Base-by-base conservation (phyloP, 2,888 invertebrate genomes). In the Dione vanillae region DNA sequence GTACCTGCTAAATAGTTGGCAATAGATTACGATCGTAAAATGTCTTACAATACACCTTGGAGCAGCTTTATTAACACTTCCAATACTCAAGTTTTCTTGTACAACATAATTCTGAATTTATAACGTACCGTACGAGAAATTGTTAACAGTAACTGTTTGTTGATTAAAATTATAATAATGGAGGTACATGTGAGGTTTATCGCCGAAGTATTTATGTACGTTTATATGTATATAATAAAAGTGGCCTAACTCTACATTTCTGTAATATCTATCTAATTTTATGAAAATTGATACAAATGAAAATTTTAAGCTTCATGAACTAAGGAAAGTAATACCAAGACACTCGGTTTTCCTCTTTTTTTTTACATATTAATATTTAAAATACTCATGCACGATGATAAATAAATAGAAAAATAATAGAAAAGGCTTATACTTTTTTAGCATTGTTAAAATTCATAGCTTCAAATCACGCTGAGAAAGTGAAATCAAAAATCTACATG, bases 401-500 rank as follows among this genome's bases (percentile, higher is more conserved):
- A 35, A n/a, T 54, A 35, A 54, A n/a, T n/a, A 54, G n/a, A 37
- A 5, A 7, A 37, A 35, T 7, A 59, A 59, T 37, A 58, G n/a
- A 16, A 59, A 51, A 40, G 7, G 7, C 27, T 62, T 56, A 16
- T 27, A 27, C 5, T 69, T 64, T 65, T 70, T 61, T 49, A 16
- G n/a, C 45, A 9, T 47, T 47, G 52, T 61, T 56, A 40, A 37
- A 40, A 10, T 5, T 40, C 54, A 52, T 20, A 54, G 27, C 45
- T 56, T 49, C 35, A 61, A 67, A 65, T 43, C 40, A 49, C 54
- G 65, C 14, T 62, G 65, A 71, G 77, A 78, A 80, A 80, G 80
- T 77, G 77, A 79, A 75, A 79, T 76, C 75, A 75, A 77, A 80
- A 77, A 74, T 71, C 74, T 72, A 77, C 78, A 78, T 78, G 76